Base-by-base conservation (phyloP, 2,113 vertebrate genomes). In the Aleadryas rufinucha region DNA sequence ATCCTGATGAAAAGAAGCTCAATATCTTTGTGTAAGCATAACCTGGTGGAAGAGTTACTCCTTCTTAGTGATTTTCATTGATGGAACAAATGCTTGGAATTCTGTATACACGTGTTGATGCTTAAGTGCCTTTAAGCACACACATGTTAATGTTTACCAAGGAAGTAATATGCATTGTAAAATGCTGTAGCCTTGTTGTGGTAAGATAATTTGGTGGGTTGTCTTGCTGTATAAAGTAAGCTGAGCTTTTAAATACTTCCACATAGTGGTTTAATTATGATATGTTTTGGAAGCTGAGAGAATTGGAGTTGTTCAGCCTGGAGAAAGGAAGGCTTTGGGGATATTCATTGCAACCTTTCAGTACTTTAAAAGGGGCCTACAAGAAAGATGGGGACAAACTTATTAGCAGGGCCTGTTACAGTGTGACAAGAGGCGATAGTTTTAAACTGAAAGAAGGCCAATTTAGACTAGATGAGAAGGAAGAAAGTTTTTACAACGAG, bases 61-160 rank as follows among this genome's bases (percentile, higher is more conserved):
- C 17, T 71, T 35, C 53, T 70, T 37, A 47, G 31, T 76, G 11
- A 24, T 70, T 66, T 89, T 87, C 47, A 39, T 50, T 37, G 47
- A 12, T 71, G 65, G 47, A 78, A 68, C 65, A 45, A 49, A 23
- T 84, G 70, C 22, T 77, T 94, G 72, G 28, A 84, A 49, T 91
- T 69, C 56, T 63, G 0, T 60, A 8, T 68, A 14, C 20, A 33
- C 0, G 0, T 47, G 56, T 75, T 70, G 50, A 47, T 57, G 35
- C 30, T 91, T 65, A 74, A 71, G 35, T 59, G 44, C 30, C 7
- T 39, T 9, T 47, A 65, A 65, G 50, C 30, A 47, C 10, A 6
- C 16, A 22, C 1, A 7, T 24, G 18, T 65, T 75, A 50, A 57
- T 71, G 27, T 69, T 91, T 71, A 74, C 56, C 33, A 18, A 50